Percentiles rank a stretch among this genome's conserved stretches.
phyloP scores from a whole-genome alignment of 1,140 invertebrate genomes.

The Drosophila parvula region DNA sequence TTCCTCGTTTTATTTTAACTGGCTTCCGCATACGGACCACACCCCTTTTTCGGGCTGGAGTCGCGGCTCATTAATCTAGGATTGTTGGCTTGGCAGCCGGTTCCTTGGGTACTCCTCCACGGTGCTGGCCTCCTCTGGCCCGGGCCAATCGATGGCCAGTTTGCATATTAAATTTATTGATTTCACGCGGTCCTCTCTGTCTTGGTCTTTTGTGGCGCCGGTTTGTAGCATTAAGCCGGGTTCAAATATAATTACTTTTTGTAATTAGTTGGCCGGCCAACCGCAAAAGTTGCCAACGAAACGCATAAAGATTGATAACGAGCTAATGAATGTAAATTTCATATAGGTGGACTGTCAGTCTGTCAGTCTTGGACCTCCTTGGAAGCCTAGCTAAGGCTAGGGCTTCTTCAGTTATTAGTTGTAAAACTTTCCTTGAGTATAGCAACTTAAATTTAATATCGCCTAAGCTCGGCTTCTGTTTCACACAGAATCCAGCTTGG shows the following conservation, averaged over 20 bases:
- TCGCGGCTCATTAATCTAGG: slow-evolving; percentile 49
- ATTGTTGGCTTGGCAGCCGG: slow-evolving; percentile 4
- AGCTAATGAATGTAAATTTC: slow-evolving; percentile 83
- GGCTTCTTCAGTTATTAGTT: slow-evolving; percentile 47
- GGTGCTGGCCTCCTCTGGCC: background rate
- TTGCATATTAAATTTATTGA: slow-evolving; percentile 72
- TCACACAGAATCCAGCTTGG: slow-evolving; percentile 37
- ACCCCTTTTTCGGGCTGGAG: slow-evolving; percentile 22
- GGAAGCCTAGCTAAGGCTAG: slow-evolving; percentile 3
- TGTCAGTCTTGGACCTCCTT: slow-evolving; percentile 16
- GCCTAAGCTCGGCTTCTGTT: slow-evolving; percentile 75
- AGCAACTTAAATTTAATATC: slow-evolving; percentile 76
- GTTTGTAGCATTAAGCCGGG: slow-evolving; percentile 55
- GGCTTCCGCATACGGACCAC: slow-evolving; percentile 31
- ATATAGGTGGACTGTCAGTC: slow-evolving; percentile 47
- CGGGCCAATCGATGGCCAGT: slow-evolving; percentile 12
- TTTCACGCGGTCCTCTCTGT: slow-evolving; percentile 58
- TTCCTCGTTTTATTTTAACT: slow-evolving; percentile 8
- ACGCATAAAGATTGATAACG: slow-evolving; percentile 80
- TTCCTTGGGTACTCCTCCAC: too few species aligned
- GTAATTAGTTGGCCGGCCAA: slow-evolving; percentile 70
- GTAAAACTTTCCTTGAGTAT: slow-evolving; percentile 25
- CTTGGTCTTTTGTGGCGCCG: slow-evolving; percentile 46
- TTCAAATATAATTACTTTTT: slow-evolving; percentile 77
- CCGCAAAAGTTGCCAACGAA: slow-evolving; percentile 40